phyloP scores from a whole-genome alignment of 2,888 invertebrate species.

The Polyommatus iphigenia region DNA sequence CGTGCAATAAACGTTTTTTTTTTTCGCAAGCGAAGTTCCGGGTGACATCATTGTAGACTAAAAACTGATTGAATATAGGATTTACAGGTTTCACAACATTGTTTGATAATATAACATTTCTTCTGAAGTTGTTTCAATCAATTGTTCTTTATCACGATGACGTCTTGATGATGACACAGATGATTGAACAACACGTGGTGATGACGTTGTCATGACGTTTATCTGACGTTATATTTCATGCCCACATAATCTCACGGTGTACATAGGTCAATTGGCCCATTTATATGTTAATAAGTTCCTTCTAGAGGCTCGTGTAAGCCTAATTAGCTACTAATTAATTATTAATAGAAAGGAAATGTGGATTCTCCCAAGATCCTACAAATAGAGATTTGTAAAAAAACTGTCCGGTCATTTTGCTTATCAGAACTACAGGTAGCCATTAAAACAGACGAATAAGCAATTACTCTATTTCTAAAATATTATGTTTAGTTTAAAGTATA shows the following conservation, averaged over 20 bases:
- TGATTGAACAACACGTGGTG: background rate
- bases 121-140: background rate
- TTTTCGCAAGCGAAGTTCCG: background rate
- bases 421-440: background rate
- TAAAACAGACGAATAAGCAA: too few relatives aligned
- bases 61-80: too few relatives aligned
- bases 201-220: background rate
- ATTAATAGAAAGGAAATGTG: background rate
- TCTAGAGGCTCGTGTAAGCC: background rate
- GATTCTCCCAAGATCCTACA: background rate
- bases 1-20: background rate
- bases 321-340: background rate
- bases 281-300: slow-evolving; percentile 6
- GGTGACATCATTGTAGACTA: background rate
- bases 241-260: background rate
- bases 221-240: background rate
- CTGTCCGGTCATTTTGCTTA: background rate
- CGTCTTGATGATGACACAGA: background rate
- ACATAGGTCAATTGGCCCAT: background rate
- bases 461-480: too few relatives aligned
- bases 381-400: background rate
- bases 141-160: background rate
- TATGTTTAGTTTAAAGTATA: too few relatives aligned
- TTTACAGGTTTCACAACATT: too few relatives aligned
- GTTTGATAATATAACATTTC: background rate